Evolutionary conservation across 2,113 vertebrate genomes (phyloP).

Genomic region (Chunga burmeisteri): DNA sequence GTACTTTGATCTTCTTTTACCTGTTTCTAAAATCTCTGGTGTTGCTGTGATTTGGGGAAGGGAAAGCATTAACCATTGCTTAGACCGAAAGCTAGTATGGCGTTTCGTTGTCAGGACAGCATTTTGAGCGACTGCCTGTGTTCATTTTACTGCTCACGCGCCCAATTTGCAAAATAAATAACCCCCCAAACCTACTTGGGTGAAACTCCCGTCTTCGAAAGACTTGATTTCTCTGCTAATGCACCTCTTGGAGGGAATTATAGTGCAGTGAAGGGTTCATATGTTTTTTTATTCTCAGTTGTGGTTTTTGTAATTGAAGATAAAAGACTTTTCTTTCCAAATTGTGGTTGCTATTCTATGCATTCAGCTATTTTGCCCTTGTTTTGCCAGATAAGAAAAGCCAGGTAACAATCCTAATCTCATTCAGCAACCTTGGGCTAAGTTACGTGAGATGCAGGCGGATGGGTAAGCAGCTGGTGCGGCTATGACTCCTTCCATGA

Average conservation of each 20-base stretch:
- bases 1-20: background rate
- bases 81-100: background rate
- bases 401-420: slow-evolving; percentile 3
- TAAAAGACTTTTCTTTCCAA: slow-evolving; percentile 19
- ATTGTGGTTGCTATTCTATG: background rate
- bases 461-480: background rate
- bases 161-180: background rate
- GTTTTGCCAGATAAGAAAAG: background rate
- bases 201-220: background rate
- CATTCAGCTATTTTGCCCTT: slow-evolving; percentile 14
- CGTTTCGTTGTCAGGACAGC: background rate
- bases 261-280: background rate
- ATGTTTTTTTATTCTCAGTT: background rate
- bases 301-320: slow-evolving; percentile 23
- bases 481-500: slow-evolving; percentile 16
- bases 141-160: background rate
- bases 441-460: background rate
- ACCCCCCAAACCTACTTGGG: background rate
- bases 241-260: background rate
- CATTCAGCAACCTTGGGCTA: slow-evolving; percentile 26
- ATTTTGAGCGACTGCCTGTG: background rate
- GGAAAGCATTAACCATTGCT: background rate
- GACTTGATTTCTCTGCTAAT: background rate
- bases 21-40: background rate
- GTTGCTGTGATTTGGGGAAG: background rate